Conservation (phyloP, 2,888 invertebrate species). For the Miltochrista miniata region DNA sequence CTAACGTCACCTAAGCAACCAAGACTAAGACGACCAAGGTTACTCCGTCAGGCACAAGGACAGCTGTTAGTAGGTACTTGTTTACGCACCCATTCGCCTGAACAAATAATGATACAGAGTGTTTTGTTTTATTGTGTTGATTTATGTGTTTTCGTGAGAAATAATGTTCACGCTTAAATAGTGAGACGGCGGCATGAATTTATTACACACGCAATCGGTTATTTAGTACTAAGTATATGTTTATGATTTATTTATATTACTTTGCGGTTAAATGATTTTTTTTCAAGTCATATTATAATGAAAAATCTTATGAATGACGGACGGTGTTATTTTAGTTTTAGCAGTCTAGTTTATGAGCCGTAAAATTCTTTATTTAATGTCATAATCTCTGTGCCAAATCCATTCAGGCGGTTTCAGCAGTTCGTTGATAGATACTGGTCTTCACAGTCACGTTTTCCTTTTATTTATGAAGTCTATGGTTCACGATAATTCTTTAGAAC, state of each 20-base stretch:
- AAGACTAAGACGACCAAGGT: slow-evolving; percentile 3
- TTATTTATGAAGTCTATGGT: no score
- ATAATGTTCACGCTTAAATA: slow-evolving; percentile 34
- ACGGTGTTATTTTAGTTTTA: no score
- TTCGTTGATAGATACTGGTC: no score
- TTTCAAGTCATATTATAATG: not conserved
- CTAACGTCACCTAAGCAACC: not conserved
- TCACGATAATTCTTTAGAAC: no score
- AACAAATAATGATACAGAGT: slow-evolving; percentile 44
- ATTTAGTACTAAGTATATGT: slow-evolving; percentile 8
- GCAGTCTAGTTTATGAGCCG: no score
- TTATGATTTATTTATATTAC: not conserved
- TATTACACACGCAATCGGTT: slow-evolving; percentile 32
- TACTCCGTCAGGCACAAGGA: slow-evolving; percentile 3
- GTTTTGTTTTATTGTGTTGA: slow-evolving; percentile 34
- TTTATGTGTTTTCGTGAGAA: slow-evolving; percentile 29
- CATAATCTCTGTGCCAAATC: no score
- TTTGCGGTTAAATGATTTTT: not conserved
- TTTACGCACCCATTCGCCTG: slow-evolving; percentile 37
- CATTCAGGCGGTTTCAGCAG: no score
- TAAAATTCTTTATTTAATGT: no score
- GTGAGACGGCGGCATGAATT: slow-evolving; percentile 26
- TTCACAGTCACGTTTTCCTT: no score
- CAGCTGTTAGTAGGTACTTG: slow-evolving; percentile 11
- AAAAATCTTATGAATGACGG: no score